phyloP scores from a whole-genome alignment of 1,140 invertebrate genomes.

The Leucophenga varia region DNA sequence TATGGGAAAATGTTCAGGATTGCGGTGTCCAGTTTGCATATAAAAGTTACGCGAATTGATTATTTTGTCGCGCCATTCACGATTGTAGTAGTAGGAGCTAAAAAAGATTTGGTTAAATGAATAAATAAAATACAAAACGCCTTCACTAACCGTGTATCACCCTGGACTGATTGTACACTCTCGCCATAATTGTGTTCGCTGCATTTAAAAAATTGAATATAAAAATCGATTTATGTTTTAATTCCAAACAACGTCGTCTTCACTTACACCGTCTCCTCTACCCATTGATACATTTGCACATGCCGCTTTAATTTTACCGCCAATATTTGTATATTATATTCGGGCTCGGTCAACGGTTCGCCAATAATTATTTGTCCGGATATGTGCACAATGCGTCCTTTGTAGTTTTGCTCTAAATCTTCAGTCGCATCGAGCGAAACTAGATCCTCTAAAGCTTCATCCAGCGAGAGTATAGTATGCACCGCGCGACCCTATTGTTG shows the following conservation, averaged over 20 bases:
- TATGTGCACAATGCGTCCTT: slow-evolving; percentile 76
- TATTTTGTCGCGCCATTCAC: slow-evolving; percentile 80
- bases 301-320: slow-evolving; percentile 73
- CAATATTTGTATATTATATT: slow-evolving; percentile 75
- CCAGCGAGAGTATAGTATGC: slow-evolving; percentile 67
- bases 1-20: slow-evolving; percentile 70
- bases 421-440: slow-evolving; percentile 62
- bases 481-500: slow-evolving; percentile 67
- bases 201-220: neutral
- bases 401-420: slow-evolving; percentile 63
- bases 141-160: slow-evolving; percentile 58
- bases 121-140: too few relatives aligned
- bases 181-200: slow-evolving; percentile 53
- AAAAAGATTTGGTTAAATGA: too few relatives aligned
- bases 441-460: slow-evolving; percentile 68
- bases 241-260: neutral
- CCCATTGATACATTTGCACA: slow-evolving; percentile 92
- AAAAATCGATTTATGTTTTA: too few relatives aligned
- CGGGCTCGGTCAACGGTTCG: slow-evolving; percentile 79
- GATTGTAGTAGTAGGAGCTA: slow-evolving; percentile 75
- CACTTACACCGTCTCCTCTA: slow-evolving; percentile 67
- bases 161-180: slow-evolving; percentile 30
- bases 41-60: slow-evolving; percentile 76
- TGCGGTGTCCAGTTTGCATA: slow-evolving; percentile 72
- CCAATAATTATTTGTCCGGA: slow-evolving; percentile 69